Conservation (phyloP, 2,797 vertebrate species). For the Acanthurus tractus region DNA sequence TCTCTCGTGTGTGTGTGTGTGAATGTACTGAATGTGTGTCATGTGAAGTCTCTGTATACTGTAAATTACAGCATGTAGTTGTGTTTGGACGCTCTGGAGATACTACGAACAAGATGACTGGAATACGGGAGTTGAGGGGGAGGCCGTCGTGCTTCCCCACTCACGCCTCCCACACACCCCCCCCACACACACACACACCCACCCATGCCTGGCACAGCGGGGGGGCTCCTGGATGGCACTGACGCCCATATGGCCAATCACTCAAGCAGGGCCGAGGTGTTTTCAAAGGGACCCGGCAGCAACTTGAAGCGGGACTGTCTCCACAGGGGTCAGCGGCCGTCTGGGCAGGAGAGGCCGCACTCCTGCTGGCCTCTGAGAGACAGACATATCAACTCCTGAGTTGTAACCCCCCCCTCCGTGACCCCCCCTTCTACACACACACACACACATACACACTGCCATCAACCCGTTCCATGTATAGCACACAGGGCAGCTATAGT, state of each 20-base stretch:
- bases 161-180: constrained; percentile 46
- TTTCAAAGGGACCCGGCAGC: constrained; percentile 79
- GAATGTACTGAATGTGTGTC: constrained; percentile 16
- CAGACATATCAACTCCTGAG: constrained; percentile 68
- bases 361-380: constrained; percentile 72
- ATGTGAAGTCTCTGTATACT: constrained; percentile 2
- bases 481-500: constrained; percentile 37
- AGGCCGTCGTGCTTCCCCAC: constrained; percentile 51
- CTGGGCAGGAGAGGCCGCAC: constrained; percentile 77
- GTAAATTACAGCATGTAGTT: constrained; percentile 59
- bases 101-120: constrained; percentile 58
- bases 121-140: constrained; percentile 51
- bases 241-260: constrained; percentile 85
- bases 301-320: constrained; percentile 79
- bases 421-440: background rate
- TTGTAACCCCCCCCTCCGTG: constrained; percentile 9
- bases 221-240: constrained; percentile 78
- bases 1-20: constrained; percentile 11
- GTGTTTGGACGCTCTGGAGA: constrained; percentile 46
- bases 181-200: no score
- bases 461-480: constrained; percentile 64
- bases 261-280: constrained; percentile 76
- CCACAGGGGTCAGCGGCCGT: constrained; percentile 82
- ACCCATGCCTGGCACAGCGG: constrained; percentile 69
- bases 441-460: constrained; percentile 15